These are phyloP conservation scores for Tretioscincus oriximinensis DNA, from an alignment of 2,113 vertebrate species.

Conservation along the genomic window DNA sequence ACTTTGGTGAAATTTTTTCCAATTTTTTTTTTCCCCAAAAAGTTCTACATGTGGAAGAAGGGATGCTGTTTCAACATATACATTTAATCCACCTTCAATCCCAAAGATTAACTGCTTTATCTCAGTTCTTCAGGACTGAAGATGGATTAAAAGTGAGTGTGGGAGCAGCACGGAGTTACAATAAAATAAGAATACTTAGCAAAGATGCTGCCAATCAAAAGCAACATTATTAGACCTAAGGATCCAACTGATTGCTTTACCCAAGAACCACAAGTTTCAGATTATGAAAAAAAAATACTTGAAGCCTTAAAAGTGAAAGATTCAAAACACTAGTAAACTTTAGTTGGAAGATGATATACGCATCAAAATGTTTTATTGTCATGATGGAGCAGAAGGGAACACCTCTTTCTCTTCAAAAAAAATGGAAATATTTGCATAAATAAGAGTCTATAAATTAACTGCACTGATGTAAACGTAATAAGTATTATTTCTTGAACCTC, in stretches of 20 bases:
- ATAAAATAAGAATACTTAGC: not conserved
- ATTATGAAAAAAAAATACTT: not conserved
- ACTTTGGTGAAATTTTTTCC: not conserved
- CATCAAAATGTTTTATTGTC: too few species aligned
- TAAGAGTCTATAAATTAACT: not conserved
- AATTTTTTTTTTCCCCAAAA: too few species aligned
- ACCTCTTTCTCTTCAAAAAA: not conserved
- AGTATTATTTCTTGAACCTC: not conserved
- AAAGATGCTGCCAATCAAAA: not conserved
- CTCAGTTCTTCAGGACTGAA: too few species aligned
- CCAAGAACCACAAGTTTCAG: not conserved
- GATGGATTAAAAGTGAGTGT: too few species aligned
- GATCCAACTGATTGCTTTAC: not conserved
- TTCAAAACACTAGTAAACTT: not conserved
- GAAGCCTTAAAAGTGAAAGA: not conserved
- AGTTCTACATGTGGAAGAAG: not conserved
- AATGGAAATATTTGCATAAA: not conserved
- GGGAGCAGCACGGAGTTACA: not conserved
- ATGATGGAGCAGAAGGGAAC: not conserved
- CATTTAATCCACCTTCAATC: too few species aligned
- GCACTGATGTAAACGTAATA: not conserved
- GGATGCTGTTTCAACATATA: not conserved
- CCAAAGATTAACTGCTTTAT: too few species aligned
- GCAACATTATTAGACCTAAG: not conserved
- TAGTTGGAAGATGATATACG: not conserved